phyloP scores from a whole-genome alignment of 2,113 vertebrate genomes.

The Paedocypris sp. region DNA sequence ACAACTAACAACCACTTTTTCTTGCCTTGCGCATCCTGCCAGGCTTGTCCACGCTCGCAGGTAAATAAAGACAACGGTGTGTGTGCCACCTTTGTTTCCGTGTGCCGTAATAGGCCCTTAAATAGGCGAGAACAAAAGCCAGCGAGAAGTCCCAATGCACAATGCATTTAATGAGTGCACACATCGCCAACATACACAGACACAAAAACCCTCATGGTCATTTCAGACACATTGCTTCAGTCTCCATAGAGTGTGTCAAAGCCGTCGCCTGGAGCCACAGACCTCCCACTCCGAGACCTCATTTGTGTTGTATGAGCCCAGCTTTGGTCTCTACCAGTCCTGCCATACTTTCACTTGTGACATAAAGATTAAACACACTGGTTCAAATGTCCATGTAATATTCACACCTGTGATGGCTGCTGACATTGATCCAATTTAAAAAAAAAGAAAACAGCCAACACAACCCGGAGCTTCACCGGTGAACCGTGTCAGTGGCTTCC shows the following conservation, averaged over 20 bases:
- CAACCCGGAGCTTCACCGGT: not conserved
- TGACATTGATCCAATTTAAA: constrained; percentile 36
- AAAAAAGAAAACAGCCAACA: not conserved
- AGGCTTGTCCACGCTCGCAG: not conserved
- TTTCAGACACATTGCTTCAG: not conserved
- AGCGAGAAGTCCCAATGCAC: not conserved
- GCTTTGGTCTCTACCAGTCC: constrained; percentile 2
- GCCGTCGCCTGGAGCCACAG: constrained; percentile 1
- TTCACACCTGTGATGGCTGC: not conserved
- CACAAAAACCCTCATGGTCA: not conserved
- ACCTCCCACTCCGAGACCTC: constrained; percentile 4
- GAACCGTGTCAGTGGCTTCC: not conserved
- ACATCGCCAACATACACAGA: not conserved
- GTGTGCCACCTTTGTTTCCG: not conserved
- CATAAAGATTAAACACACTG: not conserved
- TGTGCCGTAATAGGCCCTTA: constrained; percentile 20
- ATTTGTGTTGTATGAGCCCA: constrained; percentile 18
- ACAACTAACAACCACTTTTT: constrained; percentile 13
- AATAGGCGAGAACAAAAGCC: not conserved
- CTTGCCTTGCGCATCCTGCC: constrained; percentile 5
- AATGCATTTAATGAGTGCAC: constrained; percentile 1
- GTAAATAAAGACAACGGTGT: constrained; percentile 5
- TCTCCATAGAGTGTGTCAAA: not conserved
- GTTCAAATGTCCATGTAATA: not conserved
- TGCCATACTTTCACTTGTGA: not conserved